These are phyloP conservation scores for Astyanax mexicanus DNA, from an alignment of 2,797 vertebrate species.

Conservation along the genomic window DNA sequence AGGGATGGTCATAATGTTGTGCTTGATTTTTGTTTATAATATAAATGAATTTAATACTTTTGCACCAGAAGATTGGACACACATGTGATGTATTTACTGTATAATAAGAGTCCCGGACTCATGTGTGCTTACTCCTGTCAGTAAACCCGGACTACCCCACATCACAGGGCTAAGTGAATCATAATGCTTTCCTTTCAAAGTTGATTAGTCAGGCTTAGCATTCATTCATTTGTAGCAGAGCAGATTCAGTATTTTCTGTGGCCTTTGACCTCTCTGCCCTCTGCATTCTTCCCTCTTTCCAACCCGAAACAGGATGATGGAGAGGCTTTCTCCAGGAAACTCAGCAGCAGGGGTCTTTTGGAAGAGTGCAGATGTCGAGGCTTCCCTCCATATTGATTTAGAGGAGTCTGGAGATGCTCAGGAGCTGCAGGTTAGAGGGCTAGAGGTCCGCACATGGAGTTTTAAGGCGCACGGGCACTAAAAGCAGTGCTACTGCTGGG, in stretches of 20 bases:
- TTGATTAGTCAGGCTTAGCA: conserved; percentile 1
- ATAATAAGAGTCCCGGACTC: neutral
- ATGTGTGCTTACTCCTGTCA: conserved; percentile 23
- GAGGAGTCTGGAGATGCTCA: conserved; percentile 63
- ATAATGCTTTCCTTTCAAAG: conserved; percentile 15
- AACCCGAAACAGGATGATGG: conserved; percentile 44
- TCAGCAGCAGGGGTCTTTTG: conserved; percentile 52
- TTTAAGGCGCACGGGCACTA: conserved; percentile 58
- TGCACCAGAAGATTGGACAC: conserved; percentile 3
- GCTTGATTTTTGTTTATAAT: too few species aligned
- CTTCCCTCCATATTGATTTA: conserved; percentile 69
- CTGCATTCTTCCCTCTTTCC: conserved; percentile 51
- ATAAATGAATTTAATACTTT: conserved; percentile 14
- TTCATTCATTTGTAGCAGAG: conserved; percentile 16
- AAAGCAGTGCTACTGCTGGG: conserved; percentile 59
- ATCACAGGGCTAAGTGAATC: conserved; percentile 23
- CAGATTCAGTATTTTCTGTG: conserved; percentile 17
- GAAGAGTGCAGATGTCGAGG: conserved; percentile 64
- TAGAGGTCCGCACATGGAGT: conserved; percentile 59
- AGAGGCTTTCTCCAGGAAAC: conserved; percentile 54
- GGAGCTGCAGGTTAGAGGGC: conserved; percentile 51
- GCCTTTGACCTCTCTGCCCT: conserved; percentile 45
- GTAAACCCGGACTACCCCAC: neutral
- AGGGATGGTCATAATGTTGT: too few species aligned
- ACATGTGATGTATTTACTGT: neutral